A percentile compares a stretch with the other conserved stretches of the same genome.
Conservation (phyloP, 2,797 vertebrate species). For the Psittacula derbiana region DNA sequence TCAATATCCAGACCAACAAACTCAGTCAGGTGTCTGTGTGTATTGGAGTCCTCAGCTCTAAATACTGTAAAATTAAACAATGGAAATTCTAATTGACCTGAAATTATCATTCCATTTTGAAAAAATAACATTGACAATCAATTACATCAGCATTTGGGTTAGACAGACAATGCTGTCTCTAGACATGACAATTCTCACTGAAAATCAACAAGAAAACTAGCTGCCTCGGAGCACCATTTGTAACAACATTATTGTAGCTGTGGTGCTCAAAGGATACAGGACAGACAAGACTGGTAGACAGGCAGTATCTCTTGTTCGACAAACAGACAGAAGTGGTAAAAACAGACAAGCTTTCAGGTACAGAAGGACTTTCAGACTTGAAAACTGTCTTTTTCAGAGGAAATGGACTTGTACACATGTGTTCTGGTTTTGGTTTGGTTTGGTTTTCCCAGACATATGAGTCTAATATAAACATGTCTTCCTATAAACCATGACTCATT, state of each 20-base stretch:
- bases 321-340: neutral
- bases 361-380: neutral
- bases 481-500: neutral
- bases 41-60: constrained; percentile 98
- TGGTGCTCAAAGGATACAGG: neutral
- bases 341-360: neutral
- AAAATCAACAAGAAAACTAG: neutral
- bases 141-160: neutral
- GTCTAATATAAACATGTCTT: neutral
- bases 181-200: neutral
- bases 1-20: constrained; percentile 99
- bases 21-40: constrained; percentile 96
- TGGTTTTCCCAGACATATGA: neutral
- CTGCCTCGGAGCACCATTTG: neutral
- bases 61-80: constrained; percentile 84
- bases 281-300: neutral
- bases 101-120: constrained; percentile 3
- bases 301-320: neutral
- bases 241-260: neutral
- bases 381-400: constrained; percentile 19
- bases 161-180: neutral
- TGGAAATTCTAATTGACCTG: constrained; percentile 8
- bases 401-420: neutral
- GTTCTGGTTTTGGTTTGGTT: neutral
- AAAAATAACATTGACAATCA: neutral